Evolutionary conservation across 2,113 vertebrate species (phyloP).

Genomic region (Arothron firmamentum): DNA sequence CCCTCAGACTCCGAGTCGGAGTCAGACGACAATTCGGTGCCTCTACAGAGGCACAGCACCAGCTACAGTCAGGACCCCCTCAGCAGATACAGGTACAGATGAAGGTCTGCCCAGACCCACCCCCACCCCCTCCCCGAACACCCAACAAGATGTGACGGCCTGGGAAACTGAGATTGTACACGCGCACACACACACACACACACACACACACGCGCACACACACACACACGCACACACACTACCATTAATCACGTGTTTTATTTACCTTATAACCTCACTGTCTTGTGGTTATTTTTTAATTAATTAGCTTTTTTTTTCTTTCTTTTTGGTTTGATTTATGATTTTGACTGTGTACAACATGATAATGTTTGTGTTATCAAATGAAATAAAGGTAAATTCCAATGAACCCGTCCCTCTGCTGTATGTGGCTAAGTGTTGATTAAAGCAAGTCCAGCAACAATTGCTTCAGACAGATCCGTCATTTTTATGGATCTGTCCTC

Average conservation of each 20-base stretch:
- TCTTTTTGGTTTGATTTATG: slow-evolving; percentile 18
- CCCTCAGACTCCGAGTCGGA: slow-evolving; percentile 73
- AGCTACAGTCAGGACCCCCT: slow-evolving; percentile 65
- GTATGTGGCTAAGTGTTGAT: slow-evolving; percentile 66
- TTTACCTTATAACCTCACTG: slow-evolving; percentile 10
- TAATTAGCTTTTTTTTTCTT: slow-evolving; percentile 25
- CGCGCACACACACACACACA: not conserved
- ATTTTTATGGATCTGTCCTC: not conserved
- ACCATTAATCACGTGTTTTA: slow-evolving; percentile 24
- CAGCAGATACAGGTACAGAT: slow-evolving; percentile 81
- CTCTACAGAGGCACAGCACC: slow-evolving; percentile 66
- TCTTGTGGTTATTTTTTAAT: slow-evolving; percentile 20
- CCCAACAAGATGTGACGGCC: slow-evolving; percentile 50
- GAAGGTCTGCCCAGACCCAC: slow-evolving; percentile 44
- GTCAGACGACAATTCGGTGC: slow-evolving; percentile 60
- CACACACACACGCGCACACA: not conserved
- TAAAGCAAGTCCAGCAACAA: slow-evolving; percentile 16
- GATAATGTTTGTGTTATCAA: slow-evolving; percentile 48
- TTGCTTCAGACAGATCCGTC: not conserved
- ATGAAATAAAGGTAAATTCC: slow-evolving; percentile 72
- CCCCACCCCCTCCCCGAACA: slow-evolving; percentile 26
- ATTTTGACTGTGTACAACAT: slow-evolving; percentile 49
- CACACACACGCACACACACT: slow-evolving; percentile 17
- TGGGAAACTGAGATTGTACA: slow-evolving; percentile 45
- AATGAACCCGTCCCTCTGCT: slow-evolving; percentile 64